These are phyloP conservation scores for Alcis repandata DNA, from an alignment of 2,888 invertebrate genomes.

Conservation along the genomic window DNA sequence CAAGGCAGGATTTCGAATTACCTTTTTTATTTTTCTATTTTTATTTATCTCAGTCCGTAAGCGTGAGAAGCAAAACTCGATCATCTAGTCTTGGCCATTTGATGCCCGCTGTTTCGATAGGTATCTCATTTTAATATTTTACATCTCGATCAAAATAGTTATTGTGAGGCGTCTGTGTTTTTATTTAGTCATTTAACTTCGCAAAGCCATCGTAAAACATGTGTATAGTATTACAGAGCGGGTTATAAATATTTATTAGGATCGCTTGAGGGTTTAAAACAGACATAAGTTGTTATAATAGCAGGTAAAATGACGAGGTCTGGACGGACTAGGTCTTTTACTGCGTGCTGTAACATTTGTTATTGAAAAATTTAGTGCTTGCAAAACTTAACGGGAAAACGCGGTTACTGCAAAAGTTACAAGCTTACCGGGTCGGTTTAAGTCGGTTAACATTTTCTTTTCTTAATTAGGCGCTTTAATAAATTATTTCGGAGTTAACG, in stretches of 20 bases:
- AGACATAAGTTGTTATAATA: conserved; percentile 30
- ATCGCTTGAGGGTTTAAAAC: conserved; percentile 43
- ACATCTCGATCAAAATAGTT: conserved; percentile 56
- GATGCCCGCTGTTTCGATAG: conserved; percentile 56
- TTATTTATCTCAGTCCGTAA: conserved; percentile 63
- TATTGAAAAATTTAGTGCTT: conserved; percentile 33
- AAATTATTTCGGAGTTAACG: not conserved
- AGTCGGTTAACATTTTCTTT: not conserved
- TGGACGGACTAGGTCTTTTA: conserved; percentile 25
- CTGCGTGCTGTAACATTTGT: conserved; percentile 31
- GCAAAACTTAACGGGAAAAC: conserved; percentile 24
- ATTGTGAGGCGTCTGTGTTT: conserved; percentile 57
- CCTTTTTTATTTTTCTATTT: conserved; percentile 64
- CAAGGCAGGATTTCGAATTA: conserved; percentile 70
- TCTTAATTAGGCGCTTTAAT: no score
- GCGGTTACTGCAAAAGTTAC: conserved; percentile 21
- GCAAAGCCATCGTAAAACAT: conserved; percentile 54
- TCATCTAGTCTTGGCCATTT: conserved; percentile 54
- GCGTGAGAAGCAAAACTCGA: conserved; percentile 80
- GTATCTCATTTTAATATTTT: conserved; percentile 62
- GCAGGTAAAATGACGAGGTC: conserved; percentile 20
- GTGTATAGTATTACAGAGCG: conserved; percentile 45
- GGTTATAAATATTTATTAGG: conserved; percentile 48
- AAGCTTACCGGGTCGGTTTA: not conserved
- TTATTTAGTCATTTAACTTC: conserved; percentile 57